These are phyloP conservation scores for Xanthorhoe spadicearia DNA, from an alignment of 2,888 invertebrate genomes.

Conservation along the genomic window DNA sequence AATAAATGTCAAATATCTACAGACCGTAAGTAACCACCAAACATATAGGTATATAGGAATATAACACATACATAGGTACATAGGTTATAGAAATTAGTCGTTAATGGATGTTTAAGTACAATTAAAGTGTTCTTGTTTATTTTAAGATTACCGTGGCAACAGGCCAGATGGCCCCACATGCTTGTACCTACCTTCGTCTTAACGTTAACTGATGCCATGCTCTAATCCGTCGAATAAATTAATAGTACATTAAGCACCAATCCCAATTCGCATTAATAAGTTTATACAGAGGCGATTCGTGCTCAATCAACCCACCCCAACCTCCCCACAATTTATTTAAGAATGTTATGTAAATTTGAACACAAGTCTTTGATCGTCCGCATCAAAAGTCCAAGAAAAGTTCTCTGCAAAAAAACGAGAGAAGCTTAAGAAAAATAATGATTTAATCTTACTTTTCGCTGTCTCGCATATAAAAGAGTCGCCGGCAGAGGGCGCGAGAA, in stretches of 20 bases:
- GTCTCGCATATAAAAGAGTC: slow-evolving; percentile 83
- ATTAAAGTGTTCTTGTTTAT: background rate
- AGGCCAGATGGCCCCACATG: slow-evolving; percentile 18
- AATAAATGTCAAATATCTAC: too few relatives aligned
- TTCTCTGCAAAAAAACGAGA: slow-evolving; percentile 79
- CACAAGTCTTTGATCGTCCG: slow-evolving; percentile 85
- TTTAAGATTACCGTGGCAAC: slow-evolving; percentile 10
- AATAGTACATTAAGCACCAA: slow-evolving; percentile 77
- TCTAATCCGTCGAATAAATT: slow-evolving; percentile 76
- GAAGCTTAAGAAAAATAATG: slow-evolving; percentile 85
- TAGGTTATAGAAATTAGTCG: too few relatives aligned
- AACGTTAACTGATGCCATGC: slow-evolving; percentile 60
- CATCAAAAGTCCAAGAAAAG: slow-evolving; percentile 83
- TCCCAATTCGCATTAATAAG: slow-evolving; percentile 77
- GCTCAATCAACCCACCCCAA: slow-evolving; percentile 64
- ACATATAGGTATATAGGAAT: too few relatives aligned
- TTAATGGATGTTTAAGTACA: background rate
- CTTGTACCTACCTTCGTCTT: slow-evolving; percentile 12
- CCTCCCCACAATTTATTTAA: slow-evolving; percentile 82
- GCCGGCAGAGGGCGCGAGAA: slow-evolving; percentile 71
- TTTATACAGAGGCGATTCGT: slow-evolving; percentile 65
- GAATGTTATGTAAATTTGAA: slow-evolving; percentile 85
- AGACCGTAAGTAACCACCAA: too few relatives aligned
- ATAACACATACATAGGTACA: too few relatives aligned
- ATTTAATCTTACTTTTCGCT: slow-evolving; percentile 85